Conservation (phyloP, 2,888 invertebrate genomes). For the Sinopyrophorus schimmeli region DNA sequence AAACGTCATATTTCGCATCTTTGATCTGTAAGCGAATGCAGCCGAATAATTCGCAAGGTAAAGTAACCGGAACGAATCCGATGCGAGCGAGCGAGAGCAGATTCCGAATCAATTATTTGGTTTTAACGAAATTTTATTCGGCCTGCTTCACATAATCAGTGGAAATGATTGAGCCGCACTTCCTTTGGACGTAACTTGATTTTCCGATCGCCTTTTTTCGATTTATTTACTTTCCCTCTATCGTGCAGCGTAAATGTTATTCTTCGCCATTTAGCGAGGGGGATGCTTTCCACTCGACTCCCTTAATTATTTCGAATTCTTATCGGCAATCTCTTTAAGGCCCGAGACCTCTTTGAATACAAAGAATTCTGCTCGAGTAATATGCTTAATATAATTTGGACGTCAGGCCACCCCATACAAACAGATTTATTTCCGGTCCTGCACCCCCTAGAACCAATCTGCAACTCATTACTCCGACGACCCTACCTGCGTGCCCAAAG, state of each 20-base stretch:
- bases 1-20: too few relatives aligned
- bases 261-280: conserved; percentile 1
- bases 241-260: conserved; percentile 7
- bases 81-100: too few relatives aligned
- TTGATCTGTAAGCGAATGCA: too few relatives aligned
- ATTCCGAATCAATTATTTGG: conserved; percentile 25
- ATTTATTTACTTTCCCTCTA: conserved; percentile 17
- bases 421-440: conserved; percentile 32
- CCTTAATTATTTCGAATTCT: conserved; percentile 5
- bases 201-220: conserved; percentile 20
- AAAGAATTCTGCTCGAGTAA: conserved; percentile 12
- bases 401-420: conserved; percentile 23
- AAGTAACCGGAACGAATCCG: too few relatives aligned
- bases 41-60: conserved; percentile 7
- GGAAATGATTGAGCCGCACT: conserved; percentile 20
- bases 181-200: conserved; percentile 18
- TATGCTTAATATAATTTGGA: conserved; percentile 30
- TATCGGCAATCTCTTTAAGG: too few relatives aligned
- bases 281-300: too few relatives aligned
- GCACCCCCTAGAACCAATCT: conserved; percentile 29
- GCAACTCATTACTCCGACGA: conserved; percentile 29
- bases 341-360: too few relatives aligned
- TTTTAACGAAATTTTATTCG: conserved; percentile 23
- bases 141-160: conserved; percentile 20
- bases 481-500: conserved; percentile 20